Base-by-base conservation (phyloP, 2,113 vertebrate species). In the Notothenia rossii region DNA sequence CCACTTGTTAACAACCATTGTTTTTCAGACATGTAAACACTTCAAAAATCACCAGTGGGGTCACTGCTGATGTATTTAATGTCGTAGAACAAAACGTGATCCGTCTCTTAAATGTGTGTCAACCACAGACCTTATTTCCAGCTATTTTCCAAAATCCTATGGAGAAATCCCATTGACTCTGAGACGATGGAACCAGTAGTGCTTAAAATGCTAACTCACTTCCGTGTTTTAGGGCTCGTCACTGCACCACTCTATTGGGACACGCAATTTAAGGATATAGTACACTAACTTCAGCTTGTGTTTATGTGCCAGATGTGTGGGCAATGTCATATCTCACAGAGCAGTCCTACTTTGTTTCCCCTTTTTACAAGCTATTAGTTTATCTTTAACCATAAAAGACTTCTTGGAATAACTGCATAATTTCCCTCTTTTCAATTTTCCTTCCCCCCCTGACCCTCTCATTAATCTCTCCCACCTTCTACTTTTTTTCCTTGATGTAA, bases 311-410 rank as follows among this genome's bases (percentile, higher is more conserved):
- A 7, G 22, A 29, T 64, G 43, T 64, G 62, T 49, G 13, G 13
- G 25, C 10, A 7, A 15, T 18, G 22, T 29, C 15, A 66, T 40
- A 40, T 53, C 66, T 76, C 17, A 17, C 22, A 48, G 29, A 48
- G 13, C 46, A 54, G 36, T 10, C 10, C 29, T 10, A 7, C 56
- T 14, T 17, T 50, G 63, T 76, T 49, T 70, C 43, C 18, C 51
- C 46, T 72, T 40, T 55, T 72, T 18, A 17, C 40, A 53, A 36
- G 17, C 36, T 63, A 46, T 66, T 36, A 12, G 61, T 45, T 63
- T 70, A 69, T 81, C 53, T 75, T 14, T 10, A 22, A 56, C 15
- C 5, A 13, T 53, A 60, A 20, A 15, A 49, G 13, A 22, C 40
- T 29, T 59, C 22, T 45, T 20, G 51, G 5, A 7, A 13, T 63